A percentile compares a stretch with the other conserved stretches of the same genome.
These are phyloP conservation scores for Thomomys bottae DNA, from an alignment of 2,113 vertebrate species.

Conservation along the genomic window DNA sequence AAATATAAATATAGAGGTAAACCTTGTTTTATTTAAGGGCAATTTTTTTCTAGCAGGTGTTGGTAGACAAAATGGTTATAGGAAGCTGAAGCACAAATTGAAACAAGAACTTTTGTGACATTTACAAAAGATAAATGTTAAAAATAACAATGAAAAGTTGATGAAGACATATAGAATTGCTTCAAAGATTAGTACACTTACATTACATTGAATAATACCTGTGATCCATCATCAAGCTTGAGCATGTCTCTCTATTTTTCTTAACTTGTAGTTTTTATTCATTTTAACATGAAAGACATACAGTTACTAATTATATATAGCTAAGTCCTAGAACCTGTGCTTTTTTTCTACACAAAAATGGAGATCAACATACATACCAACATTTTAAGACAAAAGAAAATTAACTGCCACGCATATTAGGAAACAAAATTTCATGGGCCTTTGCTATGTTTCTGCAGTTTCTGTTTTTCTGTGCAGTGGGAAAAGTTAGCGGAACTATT, in stretches of 20 bases:
- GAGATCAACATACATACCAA: neutral
- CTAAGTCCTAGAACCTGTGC: neutral
- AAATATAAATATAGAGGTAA: conserved; percentile 41
- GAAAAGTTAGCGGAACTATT: neutral
- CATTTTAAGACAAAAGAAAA: conserved; percentile 16
- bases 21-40: conserved; percentile 33
- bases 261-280: conserved; percentile 33
- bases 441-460: neutral
- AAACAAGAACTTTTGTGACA: conserved; percentile 67
- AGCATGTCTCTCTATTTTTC: neutral
- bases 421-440: neutral
- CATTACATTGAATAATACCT: conserved; percentile 45
- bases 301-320: neutral
- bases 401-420: neutral
- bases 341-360: neutral
- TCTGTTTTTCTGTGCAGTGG: neutral
- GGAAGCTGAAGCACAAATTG: conserved; percentile 65
- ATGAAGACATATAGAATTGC: conserved; percentile 48
- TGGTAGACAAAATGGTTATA: conserved; percentile 43
- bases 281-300: neutral
- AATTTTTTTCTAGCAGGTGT: conserved; percentile 49
- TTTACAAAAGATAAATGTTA: conserved; percentile 72
- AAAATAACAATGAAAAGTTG: conserved; percentile 68
- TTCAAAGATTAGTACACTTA: conserved; percentile 65
- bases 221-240: neutral